phyloP scores from a whole-genome alignment of 1,140 invertebrate species.

The Drosophila tsacasi region DNA sequence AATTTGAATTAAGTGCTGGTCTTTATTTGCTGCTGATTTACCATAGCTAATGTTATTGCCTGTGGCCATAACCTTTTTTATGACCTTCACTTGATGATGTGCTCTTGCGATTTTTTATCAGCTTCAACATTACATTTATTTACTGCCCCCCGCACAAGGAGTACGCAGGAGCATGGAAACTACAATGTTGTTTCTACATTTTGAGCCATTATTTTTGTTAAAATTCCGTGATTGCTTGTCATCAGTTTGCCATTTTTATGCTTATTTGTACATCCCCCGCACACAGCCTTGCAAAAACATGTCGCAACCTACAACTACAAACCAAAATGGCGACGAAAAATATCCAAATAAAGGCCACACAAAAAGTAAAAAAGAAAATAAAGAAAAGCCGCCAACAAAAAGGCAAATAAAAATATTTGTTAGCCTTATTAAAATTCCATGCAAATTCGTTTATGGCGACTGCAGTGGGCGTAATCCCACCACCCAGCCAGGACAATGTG shows the following conservation, averaged over 20 bases:
- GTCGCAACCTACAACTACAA: conserved; percentile 19
- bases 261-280: conserved; percentile 8
- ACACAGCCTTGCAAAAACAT: not conserved
- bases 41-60: conserved; percentile 45
- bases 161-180: not conserved
- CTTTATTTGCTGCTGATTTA: conserved; percentile 41
- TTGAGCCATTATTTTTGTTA: conserved; percentile 1
- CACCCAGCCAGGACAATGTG: conserved; percentile 27
- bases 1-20: conserved; percentile 40
- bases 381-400: conserved; percentile 22
- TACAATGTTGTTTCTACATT: conserved; percentile 8
- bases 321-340: conserved; percentile 58
- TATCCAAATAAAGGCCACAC: conserved; percentile 39
- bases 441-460: conserved; percentile 77
- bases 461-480: conserved; percentile 36
- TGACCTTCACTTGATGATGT: conserved; percentile 36
- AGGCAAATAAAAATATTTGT: conserved; percentile 49
- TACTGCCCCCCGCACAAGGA: not conserved
- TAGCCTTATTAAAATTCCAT: conserved; percentile 81
- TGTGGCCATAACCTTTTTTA: conserved; percentile 35
- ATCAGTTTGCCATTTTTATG: conserved; percentile 47
- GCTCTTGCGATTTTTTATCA: conserved; percentile 13
- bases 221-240: conserved; percentile 52
- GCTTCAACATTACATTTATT: conserved; percentile 15
- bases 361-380: conserved; percentile 3